phyloP scores from a whole-genome alignment of 2,888 invertebrate species.

The Agrochola circellaris region DNA sequence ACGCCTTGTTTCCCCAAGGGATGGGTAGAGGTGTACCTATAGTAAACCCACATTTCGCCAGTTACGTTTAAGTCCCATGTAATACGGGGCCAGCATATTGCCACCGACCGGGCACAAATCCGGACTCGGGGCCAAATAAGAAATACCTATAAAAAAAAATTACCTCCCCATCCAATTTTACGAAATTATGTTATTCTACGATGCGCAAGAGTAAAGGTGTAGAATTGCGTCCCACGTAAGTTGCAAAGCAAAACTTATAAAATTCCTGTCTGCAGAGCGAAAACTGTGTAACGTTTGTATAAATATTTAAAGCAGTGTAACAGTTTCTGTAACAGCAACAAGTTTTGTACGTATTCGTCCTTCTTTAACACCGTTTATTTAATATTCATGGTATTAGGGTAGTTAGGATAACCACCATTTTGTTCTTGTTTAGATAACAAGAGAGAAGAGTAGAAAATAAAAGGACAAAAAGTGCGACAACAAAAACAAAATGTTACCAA shows the following conservation, averaged over 20 bases:
- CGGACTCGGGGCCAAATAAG: too few species aligned
- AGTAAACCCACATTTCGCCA: too few species aligned
- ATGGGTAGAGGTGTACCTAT: too few species aligned
- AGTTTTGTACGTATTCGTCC: constrained; percentile 23
- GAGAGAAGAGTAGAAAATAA: background rate
- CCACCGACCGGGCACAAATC: too few species aligned
- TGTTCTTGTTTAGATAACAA: constrained; percentile 2
- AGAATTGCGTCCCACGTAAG: background rate
- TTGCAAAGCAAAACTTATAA: constrained; percentile 1
- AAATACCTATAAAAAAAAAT: too few species aligned
- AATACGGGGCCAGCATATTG: too few species aligned
- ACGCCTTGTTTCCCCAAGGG: too few species aligned
- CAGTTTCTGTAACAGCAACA: constrained; percentile 31
- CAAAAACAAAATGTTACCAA: too few species aligned
- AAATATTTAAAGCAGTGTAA: constrained; percentile 51
- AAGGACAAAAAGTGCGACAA: too few species aligned
- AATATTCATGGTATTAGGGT: constrained; percentile 55
- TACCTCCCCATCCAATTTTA: background rate
- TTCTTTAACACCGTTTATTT: constrained; percentile 35
- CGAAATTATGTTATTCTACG: background rate
- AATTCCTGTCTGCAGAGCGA: background rate
- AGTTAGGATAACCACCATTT: constrained; percentile 20
- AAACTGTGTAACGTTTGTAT: constrained; percentile 13
- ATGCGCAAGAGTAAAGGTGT: background rate
- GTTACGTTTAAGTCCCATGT: too few species aligned